These are phyloP conservation scores for Plumapathes pennacea DNA, from an alignment of 92 coral and sea anemone genomes.

Conservation along the genomic window DNA sequence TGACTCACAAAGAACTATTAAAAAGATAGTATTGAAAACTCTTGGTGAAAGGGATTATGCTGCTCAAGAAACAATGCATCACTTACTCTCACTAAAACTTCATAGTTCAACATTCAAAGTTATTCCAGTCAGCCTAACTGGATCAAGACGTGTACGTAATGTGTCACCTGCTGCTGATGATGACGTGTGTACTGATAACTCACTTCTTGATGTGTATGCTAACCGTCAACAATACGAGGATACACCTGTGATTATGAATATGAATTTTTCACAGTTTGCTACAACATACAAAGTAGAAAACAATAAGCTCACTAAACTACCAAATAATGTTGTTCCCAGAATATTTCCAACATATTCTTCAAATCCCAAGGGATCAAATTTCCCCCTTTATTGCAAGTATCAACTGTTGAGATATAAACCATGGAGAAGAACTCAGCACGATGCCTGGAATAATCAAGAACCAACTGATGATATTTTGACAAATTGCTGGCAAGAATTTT, in stretches of 20 bases:
- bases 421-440: constrained; percentile 37
- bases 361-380: not conserved
- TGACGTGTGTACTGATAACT: constrained; percentile 6
- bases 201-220: constrained; percentile 43
- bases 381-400: constrained; percentile 21
- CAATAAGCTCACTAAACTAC: constrained; percentile 5
- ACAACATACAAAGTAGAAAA: constrained; percentile 6
- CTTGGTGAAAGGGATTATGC: constrained; percentile 54
- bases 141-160: constrained; percentile 14
- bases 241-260: not conserved
- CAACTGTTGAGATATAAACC: constrained; percentile 58
- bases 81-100: constrained; percentile 20
- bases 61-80: constrained; percentile 46
- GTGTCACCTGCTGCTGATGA: constrained; percentile 2
- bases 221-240: constrained; percentile 25
- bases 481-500: constrained; percentile 34
- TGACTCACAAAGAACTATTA: constrained; percentile 25
- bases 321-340: not conserved
- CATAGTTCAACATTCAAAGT: constrained; percentile 32
- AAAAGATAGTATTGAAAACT: constrained; percentile 22
- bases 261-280: constrained; percentile 11
- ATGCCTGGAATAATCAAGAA: constrained; percentile 47
- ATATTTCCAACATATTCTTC: not conserved
- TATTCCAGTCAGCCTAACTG: constrained; percentile 31
- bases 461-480: constrained; percentile 18